These are phyloP conservation scores for Pimephales promelas DNA, from an alignment of 2,113 vertebrate genomes.

Conservation along the genomic window DNA sequence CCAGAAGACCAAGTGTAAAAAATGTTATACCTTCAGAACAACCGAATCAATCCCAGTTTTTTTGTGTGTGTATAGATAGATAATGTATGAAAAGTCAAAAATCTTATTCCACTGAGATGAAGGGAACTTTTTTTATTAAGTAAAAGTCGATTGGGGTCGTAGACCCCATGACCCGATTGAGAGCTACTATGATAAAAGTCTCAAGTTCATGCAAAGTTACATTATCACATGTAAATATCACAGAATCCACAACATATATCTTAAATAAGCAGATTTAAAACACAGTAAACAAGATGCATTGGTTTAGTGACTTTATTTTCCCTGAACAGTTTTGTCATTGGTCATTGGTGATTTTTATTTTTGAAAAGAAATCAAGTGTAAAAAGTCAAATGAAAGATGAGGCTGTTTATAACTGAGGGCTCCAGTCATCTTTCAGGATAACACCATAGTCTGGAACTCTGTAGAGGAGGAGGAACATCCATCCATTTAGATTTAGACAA, in stretches of 20 bases:
- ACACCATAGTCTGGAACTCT: constrained; percentile 94
- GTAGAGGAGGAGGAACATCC: constrained; percentile 44
- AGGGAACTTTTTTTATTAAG: too few relatives aligned
- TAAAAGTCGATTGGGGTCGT: too few relatives aligned
- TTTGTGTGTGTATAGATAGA: too few relatives aligned
- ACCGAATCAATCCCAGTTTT: too few relatives aligned
- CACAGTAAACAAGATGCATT: constrained; percentile 20
- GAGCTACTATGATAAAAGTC: background rate
- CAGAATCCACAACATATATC: background rate
- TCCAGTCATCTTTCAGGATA: constrained; percentile 77
- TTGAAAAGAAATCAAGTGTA: constrained; percentile 51
- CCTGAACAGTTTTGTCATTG: constrained; percentile 57
- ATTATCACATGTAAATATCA: background rate
- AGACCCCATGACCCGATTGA: too few relatives aligned
- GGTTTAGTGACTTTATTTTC: constrained; percentile 60
- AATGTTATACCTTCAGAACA: too few relatives aligned
- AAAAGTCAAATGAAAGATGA: constrained; percentile 52
- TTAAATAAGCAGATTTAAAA: constrained; percentile 8
- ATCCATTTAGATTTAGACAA: background rate
- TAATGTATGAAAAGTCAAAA: too few relatives aligned
- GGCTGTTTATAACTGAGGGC: constrained; percentile 37
- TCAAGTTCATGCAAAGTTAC: background rate
- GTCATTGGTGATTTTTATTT: constrained; percentile 48
- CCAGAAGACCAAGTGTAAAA: too few relatives aligned
- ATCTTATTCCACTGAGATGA: too few relatives aligned